Base-by-base conservation (phyloP, 2,888 invertebrate species). In the Tholera decimalis region DNA sequence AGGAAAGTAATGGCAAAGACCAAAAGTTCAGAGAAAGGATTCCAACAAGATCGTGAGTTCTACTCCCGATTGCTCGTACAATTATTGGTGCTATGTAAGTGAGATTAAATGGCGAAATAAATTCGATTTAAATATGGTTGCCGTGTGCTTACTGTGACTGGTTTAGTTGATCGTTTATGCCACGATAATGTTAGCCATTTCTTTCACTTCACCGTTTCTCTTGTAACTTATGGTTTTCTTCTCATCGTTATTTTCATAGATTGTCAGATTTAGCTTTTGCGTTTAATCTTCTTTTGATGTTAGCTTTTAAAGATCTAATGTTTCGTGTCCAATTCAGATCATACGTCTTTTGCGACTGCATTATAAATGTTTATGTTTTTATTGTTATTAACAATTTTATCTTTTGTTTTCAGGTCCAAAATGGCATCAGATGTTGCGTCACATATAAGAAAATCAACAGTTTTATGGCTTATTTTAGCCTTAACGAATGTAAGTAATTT, bases 401-500 rank as follows among this genome's bases (percentile, higher is more conserved):
- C 43, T 80, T 78, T 78, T 82, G 59, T 77, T 92, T 92, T 41
- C 93, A 95, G 95, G 94, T 93, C 89, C 82, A 92, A 90, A 88
- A 95, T 95, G 95, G 91, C 93, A 86, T 90, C 92, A 76, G 91
- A 92, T 88, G 84, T 93, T 76, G 88, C 92, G 80, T 91, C 94
- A 84, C 90, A 92, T 69, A 91, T 94, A 92, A 88, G 91, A 79
- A 88, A 91, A 86, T 91, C 92, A 73, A 89, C 93, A 77, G 86
- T 92, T 69, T 80, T 94, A 78, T 95, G 93, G 89, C 85, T 95
- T 58, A 88, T 93, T 63, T 83, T 95, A 84, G 91, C 93, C 73
- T 87, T 94, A 85, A 86, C 91, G 64, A 94, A 91, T 89, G 95
- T 95, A 83, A 95, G 95, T 95, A 77, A 26, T 28, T 43, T 61